These are phyloP conservation scores for Anomalospiza imberbis DNA, from an alignment of 2,797 vertebrate species.

Conservation along the genomic window DNA sequence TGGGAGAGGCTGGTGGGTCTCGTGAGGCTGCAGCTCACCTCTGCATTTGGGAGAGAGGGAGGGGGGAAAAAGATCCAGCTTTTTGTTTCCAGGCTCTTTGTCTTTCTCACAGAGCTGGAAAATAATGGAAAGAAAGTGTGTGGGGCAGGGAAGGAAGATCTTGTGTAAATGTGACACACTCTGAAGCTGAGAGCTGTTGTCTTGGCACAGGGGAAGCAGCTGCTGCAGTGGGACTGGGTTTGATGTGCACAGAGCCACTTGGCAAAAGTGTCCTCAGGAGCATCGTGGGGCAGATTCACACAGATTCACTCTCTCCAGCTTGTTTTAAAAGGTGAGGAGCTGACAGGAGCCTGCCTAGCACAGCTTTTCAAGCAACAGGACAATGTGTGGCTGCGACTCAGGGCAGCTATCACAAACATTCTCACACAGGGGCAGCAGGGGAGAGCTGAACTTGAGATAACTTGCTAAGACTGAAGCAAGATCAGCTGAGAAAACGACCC, in stretches of 20 bases:
- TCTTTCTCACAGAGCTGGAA: neutral
- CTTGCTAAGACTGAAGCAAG: neutral
- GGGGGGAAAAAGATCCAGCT: neutral
- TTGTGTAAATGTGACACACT: neutral
- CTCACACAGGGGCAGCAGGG: neutral
- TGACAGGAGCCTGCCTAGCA: neutral
- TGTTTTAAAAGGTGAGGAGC: neutral
- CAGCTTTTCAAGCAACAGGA: neutral
- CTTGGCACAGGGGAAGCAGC: neutral
- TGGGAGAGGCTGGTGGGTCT: neutral
- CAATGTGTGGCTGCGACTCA: rapidly evolving
- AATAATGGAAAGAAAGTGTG: neutral
- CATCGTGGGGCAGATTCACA: neutral
- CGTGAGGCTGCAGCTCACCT: neutral
- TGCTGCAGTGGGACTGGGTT: neutral
- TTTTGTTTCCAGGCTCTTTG: neutral
- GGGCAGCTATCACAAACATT: rapidly evolving
- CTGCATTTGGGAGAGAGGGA: neutral
- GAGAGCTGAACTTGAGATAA: neutral
- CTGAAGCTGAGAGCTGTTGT: neutral
- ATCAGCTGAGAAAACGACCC: neutral
- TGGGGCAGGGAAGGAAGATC: neutral
- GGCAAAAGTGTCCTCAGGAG: neutral
- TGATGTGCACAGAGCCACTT: neutral
- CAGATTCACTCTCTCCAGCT: neutral